Evolutionary conservation across 2,888 invertebrate species (phyloP).

Genomic region (Pyrrhia umbra): DNA sequence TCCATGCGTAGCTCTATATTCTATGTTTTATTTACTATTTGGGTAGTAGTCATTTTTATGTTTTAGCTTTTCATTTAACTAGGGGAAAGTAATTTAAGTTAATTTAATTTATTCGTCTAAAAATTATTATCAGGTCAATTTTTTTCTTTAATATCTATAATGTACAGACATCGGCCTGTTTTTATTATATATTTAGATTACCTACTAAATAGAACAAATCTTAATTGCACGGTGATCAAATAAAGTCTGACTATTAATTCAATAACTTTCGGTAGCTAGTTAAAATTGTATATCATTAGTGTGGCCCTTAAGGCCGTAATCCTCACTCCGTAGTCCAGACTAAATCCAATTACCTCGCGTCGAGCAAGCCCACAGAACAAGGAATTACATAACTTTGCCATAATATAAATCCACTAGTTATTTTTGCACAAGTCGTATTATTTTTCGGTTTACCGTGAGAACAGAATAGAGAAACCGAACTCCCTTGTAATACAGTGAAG

Average conservation of each 20-base stretch:
- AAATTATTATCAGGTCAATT: no score
- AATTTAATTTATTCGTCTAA: no score
- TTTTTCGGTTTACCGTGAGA: conserved; percentile 41
- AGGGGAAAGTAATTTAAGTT: no score
- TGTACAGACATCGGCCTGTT: no score
- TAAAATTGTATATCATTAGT: conserved; percentile 75
- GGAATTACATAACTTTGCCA: conserved; percentile 60
- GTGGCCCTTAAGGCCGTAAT: conserved; percentile 80
- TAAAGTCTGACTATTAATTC: conserved; percentile 62
- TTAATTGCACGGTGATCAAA: conserved; percentile 27
- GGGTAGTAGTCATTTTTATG: no score
- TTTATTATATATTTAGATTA: no score
- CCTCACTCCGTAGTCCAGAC: conserved; percentile 84
- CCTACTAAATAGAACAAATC: conserved; percentile 20
- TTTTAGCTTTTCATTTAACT: no score
- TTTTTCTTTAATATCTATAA: no score
- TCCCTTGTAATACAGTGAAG: conserved; percentile 34
- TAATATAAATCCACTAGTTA: conserved; percentile 30
- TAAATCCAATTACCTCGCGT: conserved; percentile 84
- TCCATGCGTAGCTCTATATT: no score
- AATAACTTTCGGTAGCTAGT: conserved; percentile 60
- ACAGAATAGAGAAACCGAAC: conserved; percentile 40
- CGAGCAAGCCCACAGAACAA: conserved; percentile 54
- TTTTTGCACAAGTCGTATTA: conserved; percentile 49
- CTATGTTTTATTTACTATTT: no score